Evolutionary conservation across 2,113 vertebrate genomes (phyloP), one percentile per base, ranked within the genome.

Genomic region (Podiceps cristatus): DNA sequence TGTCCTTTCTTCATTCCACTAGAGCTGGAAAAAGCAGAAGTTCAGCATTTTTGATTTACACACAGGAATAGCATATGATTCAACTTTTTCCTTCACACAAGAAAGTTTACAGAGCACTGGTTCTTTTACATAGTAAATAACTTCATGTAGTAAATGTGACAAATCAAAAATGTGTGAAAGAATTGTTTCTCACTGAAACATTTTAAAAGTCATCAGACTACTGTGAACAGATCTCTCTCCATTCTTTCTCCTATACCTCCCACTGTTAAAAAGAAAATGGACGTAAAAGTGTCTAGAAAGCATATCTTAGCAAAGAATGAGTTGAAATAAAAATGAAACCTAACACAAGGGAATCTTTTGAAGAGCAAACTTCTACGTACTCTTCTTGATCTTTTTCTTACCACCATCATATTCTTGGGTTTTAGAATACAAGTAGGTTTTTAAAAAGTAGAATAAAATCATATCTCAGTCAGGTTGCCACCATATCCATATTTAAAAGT

Each of bases 231-330:
- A 45, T 37, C 18, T 66, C 80, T 69, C 58, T 47, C 62, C 24
- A 50, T 71, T 93, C 37, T 37, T 4, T 73, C 63, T 80, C 33
- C 82, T 33, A 17, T 33, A 66, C 23, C 6, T 52, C 10, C 5
- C 13, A 66, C 75, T 66, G 69, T 86, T 95, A 90, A 96, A 71
- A 71, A 29, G 23, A 96, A 59, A 53, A 52, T 28, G 17, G 77
- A 92, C 62, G 93, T 96, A 92, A 95, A 96, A 95, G 58, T 73
- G 76, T 84, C 53, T 66, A 50, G 42, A 92, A 75, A 29, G 18
- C 64, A 55, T 91, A 83, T 50, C 56, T 88, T 64, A 83, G 40
- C 58, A 94, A 62, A 93, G 55, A 52, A n/a, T 50, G 66, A 73
- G 18, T 40, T 69, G 50, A 71, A 81, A 56, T 85, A 88, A 68